Base-by-base conservation (phyloP, 2,113 vertebrate species). In the Notechis scutatus region DNA sequence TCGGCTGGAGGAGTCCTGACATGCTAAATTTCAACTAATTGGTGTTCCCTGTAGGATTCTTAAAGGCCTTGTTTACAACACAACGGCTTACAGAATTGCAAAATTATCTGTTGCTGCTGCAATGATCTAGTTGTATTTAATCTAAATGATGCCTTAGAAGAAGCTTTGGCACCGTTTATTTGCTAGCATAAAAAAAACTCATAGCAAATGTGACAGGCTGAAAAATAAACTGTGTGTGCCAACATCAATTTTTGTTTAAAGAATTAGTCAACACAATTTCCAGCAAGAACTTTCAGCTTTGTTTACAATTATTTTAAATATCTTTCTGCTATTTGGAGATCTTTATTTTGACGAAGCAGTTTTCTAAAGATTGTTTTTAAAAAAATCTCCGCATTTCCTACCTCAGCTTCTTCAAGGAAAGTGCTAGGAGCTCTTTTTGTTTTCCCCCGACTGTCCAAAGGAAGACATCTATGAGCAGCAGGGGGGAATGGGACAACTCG, bases 331-430 rank as follows among this genome's bases (percentile, higher is more conserved):
- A 14, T 42, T 64, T 64, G 45, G 26, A 7, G 57, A 87, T 18
- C 56, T 92, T 85, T 87, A 87, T 39, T 88, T 88, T 92, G 85
- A 29, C 39, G 1, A 57, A 3, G 85, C 24, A 14, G 18, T 94
- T 69, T 92, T 1, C 1, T 20, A 93, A 87, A 9, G 64, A 89
- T 88, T 1, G 86, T 5, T 11, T 11, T 52, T 6, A 6, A 4
- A 0, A 0, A 6, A 0, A 56, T 1, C 5, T 52, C 54, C 47
- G 93, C 91, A 74, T 3, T 81, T 45, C 2, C 87, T 89, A 0
- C 1, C 81, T 94, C 14, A 11, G 54, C 45, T 92, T 3, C 90
- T 92, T 93, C n/a, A 92, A 92, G 39, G 64, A 69, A 87, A 88
- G 34, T 39, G 15, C 39, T 20, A 20, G 5, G 2, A 81, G 39